These are phyloP conservation scores for Microctonus hyperodae DNA, from an alignment of 2,888 invertebrate genomes.

Conservation along the genomic window DNA sequence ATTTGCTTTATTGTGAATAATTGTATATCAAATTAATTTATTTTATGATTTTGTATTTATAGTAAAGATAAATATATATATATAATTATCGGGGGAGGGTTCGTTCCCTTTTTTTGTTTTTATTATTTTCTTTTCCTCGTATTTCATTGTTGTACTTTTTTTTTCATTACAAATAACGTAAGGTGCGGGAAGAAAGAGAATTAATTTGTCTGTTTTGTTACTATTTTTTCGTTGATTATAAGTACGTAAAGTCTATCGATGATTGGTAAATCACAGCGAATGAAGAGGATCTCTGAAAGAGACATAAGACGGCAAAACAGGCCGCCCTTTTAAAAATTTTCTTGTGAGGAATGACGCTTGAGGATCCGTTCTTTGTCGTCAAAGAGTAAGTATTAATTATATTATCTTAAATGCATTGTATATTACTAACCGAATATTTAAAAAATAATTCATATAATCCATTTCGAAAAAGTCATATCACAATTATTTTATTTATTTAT, in stretches of 20 bases:
- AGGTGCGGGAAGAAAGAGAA: not conserved
- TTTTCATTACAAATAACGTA: not conserved
- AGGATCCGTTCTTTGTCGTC: conserved; percentile 98
- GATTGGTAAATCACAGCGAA: conserved; percentile 48
- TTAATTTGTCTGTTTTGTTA: not conserved
- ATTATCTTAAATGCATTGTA: not conserved
- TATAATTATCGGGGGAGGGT: not conserved
- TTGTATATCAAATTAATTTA: conserved; percentile 20
- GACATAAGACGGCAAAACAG: conserved; percentile 58
- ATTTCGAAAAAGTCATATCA: no score
- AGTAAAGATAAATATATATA: not conserved
- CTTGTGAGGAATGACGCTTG: conserved; percentile 91
- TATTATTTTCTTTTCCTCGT: not conserved
- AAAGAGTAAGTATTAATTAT: conserved; percentile 84
- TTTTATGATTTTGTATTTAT: not conserved
- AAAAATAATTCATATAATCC: no score
- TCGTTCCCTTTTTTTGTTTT: no score
- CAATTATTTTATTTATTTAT: no score
- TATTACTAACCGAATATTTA: no score
- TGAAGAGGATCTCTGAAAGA: conserved; percentile 48
- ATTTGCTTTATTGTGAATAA: conserved; percentile 2
- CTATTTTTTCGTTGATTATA: conserved; percentile 15
- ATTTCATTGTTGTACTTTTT: not conserved
- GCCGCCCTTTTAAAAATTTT: conserved; percentile 61
- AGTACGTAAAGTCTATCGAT: conserved; percentile 51